Evolutionary conservation across 2,888 invertebrate species (phyloP), one percentile per base, ranked within the genome.

Genomic region (Mechanitis messenoides): DNA sequence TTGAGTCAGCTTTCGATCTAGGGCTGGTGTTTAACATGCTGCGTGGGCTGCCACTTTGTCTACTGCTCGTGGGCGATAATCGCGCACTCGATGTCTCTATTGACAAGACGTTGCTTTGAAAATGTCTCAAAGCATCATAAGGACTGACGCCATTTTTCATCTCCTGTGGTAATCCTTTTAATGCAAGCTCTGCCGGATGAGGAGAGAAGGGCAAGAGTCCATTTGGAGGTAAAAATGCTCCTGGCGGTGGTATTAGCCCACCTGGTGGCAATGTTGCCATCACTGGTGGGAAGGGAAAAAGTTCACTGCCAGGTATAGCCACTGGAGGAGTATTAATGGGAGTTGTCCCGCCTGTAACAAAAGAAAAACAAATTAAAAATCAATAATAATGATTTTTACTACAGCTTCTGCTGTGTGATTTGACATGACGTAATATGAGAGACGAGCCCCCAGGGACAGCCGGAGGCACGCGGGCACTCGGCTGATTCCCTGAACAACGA

Each of bases 221-320:
- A 59, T 87, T 89, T 12, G 92, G 91, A 50, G 92, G 92, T 69
- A 93, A 76, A 67, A 92, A 89, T 1, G 89, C 83, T 3, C 92
- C 91, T 11, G 92, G 91, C 7, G 92, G 90, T n/a, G 92, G 91
- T 58, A 92, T 83, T 65, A 92, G 72, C 20, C 87, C 82, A n/a
- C 79, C 84, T n/a, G 88, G 83, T 38, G 91, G 86, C 12, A 91
- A 72, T 57, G 81, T 87, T 0, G 84, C 73, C 69, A 90, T 84
- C 33, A 86, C 80, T n/a, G 87, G 81, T 57, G 86, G 81, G 68
- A 90, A 90, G 45, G 84, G 83, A 64, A 91, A 91, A 12, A 91
- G 72, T 59, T 90, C 90, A 2, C 87, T 77, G 62, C 85, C 87
- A 4, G 90, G 87, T 57, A 90, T 70, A 12, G 81, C 72, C 2